phyloP scores from a whole-genome alignment of 2,113 vertebrate species.

The Nothocercus nigrocapillus region DNA sequence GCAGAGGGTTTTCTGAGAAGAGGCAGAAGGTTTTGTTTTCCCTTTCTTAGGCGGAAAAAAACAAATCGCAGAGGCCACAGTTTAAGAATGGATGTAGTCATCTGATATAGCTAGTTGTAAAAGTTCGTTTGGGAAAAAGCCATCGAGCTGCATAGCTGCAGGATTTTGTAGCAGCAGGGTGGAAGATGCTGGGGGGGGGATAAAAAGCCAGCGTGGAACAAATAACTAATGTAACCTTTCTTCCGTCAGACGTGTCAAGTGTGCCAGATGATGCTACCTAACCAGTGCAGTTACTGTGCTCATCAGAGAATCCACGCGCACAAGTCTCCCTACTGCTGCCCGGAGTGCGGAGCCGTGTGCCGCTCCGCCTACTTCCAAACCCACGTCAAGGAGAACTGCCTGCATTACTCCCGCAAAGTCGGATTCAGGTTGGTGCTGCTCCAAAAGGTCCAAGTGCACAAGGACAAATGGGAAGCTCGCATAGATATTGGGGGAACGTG shows the following conservation, averaged over 20 bases:
- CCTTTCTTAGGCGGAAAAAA: not conserved
- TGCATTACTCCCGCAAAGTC: conserved; percentile 94
- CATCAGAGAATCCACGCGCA: conserved; percentile 92
- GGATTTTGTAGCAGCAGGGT: not conserved
- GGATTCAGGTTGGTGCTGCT: conserved; percentile 88
- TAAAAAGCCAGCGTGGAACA: not conserved
- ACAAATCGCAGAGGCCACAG: not conserved
- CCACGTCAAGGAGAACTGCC: conserved; percentile 95
- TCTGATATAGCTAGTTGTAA: not conserved
- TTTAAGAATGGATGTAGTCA: not conserved
- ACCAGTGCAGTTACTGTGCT: conserved; percentile 93
- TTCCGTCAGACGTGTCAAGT: conserved; percentile 86
- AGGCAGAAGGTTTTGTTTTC: not conserved
- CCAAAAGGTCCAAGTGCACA: fast-evolving
- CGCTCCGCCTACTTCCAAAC: conserved; percentile 94
- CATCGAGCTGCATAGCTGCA: not conserved
- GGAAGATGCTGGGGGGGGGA: not conserved
- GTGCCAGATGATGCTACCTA: conserved; percentile 95
- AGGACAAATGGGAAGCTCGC: not conserved
- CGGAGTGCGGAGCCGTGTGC: conserved; percentile 90
- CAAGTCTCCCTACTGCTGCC: conserved; percentile 95
- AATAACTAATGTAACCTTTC: not conserved
- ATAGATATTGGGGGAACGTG: not conserved
- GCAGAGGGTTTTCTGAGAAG: not conserved
- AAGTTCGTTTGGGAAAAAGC: not conserved